Evolutionary conservation across 2,113 vertebrate species (phyloP).

Genomic region (Platanista minor): DNA sequence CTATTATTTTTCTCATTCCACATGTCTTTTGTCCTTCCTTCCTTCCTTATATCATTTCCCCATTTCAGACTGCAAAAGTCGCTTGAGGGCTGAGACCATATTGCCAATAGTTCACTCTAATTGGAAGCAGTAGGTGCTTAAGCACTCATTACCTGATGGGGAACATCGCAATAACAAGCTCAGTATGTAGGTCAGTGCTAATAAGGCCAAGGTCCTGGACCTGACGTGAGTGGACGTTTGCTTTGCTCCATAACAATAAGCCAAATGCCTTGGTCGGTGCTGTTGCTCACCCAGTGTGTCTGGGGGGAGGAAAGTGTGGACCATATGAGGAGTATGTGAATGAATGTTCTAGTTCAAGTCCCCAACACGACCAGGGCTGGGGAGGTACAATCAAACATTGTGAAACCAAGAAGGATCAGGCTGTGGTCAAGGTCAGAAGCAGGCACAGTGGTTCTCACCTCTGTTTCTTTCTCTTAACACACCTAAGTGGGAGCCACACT

Average conservation of each 20-base stretch:
- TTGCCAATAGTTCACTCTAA: constrained; percentile 63
- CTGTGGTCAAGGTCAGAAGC: not conserved
- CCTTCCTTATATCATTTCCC: constrained; percentile 1
- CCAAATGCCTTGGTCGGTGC: not conserved
- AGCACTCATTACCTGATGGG: constrained; percentile 51
- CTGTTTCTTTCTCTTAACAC: not conserved
- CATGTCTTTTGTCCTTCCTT: constrained; percentile 27
- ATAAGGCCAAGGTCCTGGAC: constrained; percentile 65
- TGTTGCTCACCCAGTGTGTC: not conserved
- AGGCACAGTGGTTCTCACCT: not conserved
- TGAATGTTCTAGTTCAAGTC: not conserved
- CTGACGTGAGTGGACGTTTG: not conserved
- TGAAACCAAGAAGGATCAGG: not conserved
- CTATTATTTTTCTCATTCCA: not conserved
- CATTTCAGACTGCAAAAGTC: not conserved
- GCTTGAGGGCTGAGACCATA: constrained; percentile 60
- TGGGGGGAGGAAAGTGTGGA: accelerated
- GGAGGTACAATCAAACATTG: not conserved
- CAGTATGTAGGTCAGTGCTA: constrained; percentile 61
- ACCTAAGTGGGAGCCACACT: not conserved
- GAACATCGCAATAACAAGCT: not conserved
- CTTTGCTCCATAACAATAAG: not conserved
- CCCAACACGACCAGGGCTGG: not conserved
- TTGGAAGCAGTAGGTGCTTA: constrained; percentile 67
- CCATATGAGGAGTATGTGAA: not conserved